These are phyloP conservation scores for Spilosoma lubricipeda DNA, from an alignment of 2,888 invertebrate genomes.

Conservation along the genomic window DNA sequence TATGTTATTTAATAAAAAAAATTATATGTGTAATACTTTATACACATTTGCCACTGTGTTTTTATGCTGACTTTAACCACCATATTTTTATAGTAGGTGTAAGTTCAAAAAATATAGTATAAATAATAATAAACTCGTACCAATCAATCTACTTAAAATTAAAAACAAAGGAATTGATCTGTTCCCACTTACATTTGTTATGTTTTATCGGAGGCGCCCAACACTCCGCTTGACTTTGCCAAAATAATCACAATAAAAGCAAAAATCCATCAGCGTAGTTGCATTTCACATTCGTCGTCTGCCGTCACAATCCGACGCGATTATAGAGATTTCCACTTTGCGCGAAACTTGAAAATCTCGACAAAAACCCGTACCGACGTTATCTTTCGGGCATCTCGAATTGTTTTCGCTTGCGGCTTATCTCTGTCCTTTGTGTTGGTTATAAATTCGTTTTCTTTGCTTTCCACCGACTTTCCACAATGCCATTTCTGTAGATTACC, in stretches of 20 bases:
- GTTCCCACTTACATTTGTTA: constrained; percentile 20
- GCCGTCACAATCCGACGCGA: constrained; percentile 54
- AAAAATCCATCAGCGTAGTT: constrained; percentile 51
- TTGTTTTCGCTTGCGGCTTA: constrained; percentile 66
- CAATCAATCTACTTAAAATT: background rate
- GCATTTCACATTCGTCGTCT: constrained; percentile 48
- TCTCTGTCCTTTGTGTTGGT: constrained; percentile 61
- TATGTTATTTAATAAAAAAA: too few species aligned
- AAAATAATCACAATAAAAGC: constrained; percentile 55
- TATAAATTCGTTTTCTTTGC: constrained; percentile 63
- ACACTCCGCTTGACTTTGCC: constrained; percentile 28
- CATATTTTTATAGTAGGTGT: background rate
- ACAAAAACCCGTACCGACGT: constrained; percentile 54
- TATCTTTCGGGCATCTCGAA: constrained; percentile 61
- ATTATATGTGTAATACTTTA: too few species aligned
- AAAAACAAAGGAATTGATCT: background rate
- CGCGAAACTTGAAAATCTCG: constrained; percentile 52
- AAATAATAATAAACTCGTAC: background rate
- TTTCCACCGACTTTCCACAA: constrained; percentile 51
- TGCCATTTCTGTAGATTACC: constrained; percentile 54
- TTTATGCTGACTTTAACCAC: background rate
- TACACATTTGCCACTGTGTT: too few species aligned
- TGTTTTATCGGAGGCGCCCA: constrained; percentile 18
- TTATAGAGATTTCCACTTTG: constrained; percentile 57
- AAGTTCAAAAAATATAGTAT: background rate